Conservation (phyloP, 92 coral and sea anemone species). For the Diadumene lineata region DNA sequence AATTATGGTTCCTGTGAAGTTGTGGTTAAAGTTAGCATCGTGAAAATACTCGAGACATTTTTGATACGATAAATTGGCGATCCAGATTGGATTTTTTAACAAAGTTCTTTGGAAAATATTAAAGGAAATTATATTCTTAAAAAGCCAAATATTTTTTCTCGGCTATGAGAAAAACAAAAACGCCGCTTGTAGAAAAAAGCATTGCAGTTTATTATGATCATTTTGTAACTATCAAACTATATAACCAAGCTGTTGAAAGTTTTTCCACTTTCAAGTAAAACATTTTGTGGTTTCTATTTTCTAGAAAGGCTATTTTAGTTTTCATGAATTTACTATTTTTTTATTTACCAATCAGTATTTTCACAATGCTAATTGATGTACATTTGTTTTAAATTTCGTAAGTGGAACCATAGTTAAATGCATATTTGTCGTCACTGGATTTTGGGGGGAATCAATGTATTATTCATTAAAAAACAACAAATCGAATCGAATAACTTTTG, state of each 20-base stretch:
- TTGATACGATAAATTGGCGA: constrained; percentile 15
- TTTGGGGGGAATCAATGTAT: constrained; percentile 18
- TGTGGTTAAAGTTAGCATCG: constrained; percentile 8
- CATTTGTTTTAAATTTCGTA: background rate
- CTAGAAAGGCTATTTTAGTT: background rate
- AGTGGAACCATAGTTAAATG: background rate
- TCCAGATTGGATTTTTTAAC: constrained; percentile 11
- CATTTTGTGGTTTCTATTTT: constrained; percentile 19
- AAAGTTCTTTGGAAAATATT: constrained; percentile 13
- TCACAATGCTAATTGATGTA: background rate
- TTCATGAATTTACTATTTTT: constrained; percentile 15
- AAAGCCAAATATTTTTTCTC: background rate
- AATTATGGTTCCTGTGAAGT: background rate
- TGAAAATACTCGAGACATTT: constrained; percentile 21
- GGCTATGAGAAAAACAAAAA: background rate
- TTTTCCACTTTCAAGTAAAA: background rate
- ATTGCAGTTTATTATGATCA: background rate
- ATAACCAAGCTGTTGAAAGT: too few species aligned
- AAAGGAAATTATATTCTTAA: background rate
- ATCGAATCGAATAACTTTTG: constrained; percentile 30
- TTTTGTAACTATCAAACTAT: background rate
- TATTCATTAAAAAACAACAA: constrained; percentile 12
- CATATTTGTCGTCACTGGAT: background rate
- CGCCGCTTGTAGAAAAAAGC: background rate
- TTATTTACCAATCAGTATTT: constrained; percentile 4